phyloP scores from a whole-genome alignment of 1,140 invertebrate species.

The Lordiphosa mommai region DNA sequence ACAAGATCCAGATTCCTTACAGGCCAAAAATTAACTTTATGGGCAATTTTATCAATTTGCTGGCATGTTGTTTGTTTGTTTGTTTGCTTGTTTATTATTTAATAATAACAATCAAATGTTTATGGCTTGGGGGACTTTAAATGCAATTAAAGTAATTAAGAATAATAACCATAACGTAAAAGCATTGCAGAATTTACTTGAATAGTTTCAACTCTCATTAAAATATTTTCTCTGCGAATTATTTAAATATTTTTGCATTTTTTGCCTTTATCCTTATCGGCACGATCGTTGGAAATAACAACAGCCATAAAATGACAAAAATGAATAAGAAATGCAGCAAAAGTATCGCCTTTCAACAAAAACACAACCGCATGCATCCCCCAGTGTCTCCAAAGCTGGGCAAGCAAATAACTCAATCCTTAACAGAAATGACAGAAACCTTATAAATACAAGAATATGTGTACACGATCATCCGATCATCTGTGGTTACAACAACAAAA shows the following conservation, averaged over 20 bases:
- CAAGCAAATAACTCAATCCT: conserved; percentile 73
- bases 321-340: neutral
- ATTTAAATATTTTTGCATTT: conserved; percentile 60
- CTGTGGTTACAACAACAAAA: conserved; percentile 46
- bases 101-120: conserved; percentile 62
- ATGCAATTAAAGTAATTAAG: conserved; percentile 21
- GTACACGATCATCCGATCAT: conserved; percentile 59
- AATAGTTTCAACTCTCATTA: no score
- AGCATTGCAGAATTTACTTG: no score
- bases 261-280: conserved; percentile 37
- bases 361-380: conserved; percentile 1
- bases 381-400: neutral
- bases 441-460: conserved; percentile 72
- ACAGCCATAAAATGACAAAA: neutral
- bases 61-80: conserved; percentile 4
- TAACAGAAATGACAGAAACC: conserved; percentile 75
- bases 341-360: neutral
- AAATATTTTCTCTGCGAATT: conserved; percentile 44
- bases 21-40: conserved; percentile 54
- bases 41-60: conserved; percentile 56
- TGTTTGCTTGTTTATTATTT: conserved; percentile 17
- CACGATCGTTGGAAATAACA: conserved; percentile 21
- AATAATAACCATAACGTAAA: no score
- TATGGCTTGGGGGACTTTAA: conserved; percentile 38
- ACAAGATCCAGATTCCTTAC: conserved; percentile 20